phyloP scores from a whole-genome alignment of 2,113 vertebrate species.

The Steatornis caripensis region DNA sequence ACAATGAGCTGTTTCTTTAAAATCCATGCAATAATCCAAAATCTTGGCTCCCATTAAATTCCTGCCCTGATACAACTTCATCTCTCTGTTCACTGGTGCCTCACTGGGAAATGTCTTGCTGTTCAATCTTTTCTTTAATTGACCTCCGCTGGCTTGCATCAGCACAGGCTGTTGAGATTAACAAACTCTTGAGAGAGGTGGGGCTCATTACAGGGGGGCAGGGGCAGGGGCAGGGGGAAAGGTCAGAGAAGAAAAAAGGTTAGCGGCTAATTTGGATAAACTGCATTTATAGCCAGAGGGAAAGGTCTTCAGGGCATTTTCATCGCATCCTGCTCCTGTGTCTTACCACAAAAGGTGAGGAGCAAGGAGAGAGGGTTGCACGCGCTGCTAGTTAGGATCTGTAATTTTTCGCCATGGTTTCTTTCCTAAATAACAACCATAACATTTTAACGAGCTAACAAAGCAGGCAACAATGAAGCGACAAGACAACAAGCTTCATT shows the following conservation, averaged over 20 bases:
- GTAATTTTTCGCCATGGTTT: neutral
- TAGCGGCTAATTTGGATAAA: slow-evolving; percentile 40
- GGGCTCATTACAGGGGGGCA: neutral
- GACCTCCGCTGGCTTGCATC: neutral
- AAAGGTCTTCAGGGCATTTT: neutral
- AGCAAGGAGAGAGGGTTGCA: neutral
- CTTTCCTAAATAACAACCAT: neutral
- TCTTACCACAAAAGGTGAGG: neutral
- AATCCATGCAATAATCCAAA: neutral
- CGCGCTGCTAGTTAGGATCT: neutral
- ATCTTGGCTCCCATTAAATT: neutral
- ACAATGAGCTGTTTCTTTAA: neutral
- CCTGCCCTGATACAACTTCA: neutral
- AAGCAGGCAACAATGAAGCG: neutral
- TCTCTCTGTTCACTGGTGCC: neutral
- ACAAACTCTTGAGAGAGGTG: neutral
- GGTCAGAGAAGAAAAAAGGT: neutral
- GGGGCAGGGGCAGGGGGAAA: neutral
- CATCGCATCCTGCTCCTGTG: neutral
- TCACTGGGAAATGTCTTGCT: neutral
- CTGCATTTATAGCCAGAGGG: neutral
- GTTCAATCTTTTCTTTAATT: slow-evolving; percentile 2
- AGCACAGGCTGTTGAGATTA: slow-evolving; percentile 14
- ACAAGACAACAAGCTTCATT: neutral
- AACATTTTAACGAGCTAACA: neutral